Evolutionary conservation across 2,797 vertebrate genomes (phyloP), one percentile per base, ranked within the genome.

Genomic region (Urosaurus nigricauda): DNA sequence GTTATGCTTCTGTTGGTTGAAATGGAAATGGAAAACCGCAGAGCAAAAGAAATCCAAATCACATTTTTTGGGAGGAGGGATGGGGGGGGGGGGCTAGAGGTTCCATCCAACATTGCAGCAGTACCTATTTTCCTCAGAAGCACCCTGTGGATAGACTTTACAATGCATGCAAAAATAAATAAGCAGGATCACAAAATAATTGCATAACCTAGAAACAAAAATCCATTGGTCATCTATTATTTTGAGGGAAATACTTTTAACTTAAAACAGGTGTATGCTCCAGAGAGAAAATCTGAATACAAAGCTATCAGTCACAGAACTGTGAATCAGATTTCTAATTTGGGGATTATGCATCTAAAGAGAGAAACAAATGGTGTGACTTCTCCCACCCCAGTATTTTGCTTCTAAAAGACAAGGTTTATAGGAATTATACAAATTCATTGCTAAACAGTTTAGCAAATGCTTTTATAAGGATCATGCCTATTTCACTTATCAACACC

Each of bases 141-240:
- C 74, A 92, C 77, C 89, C 32, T 85, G 32, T 40, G 90, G 88
- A 88, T 93, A 88, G 89, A 88, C 88, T 88, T 93, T 68, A 87
- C 94, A 89, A 91, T 86, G 90, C 3, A 83, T 63, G 13, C 85
- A 86, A 88, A 53, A 13, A 83, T 2, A 4, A 89, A 0, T 53
- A 26, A 74, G 51, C 89, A 79, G 70, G 21, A 2, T 70, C 29
- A 51, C 65, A 92, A 86, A 56, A 58, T 88, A 68, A 68, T 91
- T 81, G 91, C n/a, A 89, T 68, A 94, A 60, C 92, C 83, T 81
- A 89, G 65, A 63, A 83, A 26, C 24, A 94, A 94, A 91, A 94
- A 90, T 93, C 91, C 90, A 91, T 79, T 90, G 92, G 53, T 1
- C 40, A 51, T 19, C 43, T 83, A 11, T 75, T 26, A 1, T 17